Evolutionary conservation across 2,797 vertebrate genomes (phyloP), one percentile per base, ranked within the genome.

Genomic region (Acanthurus lineatus): DNA sequence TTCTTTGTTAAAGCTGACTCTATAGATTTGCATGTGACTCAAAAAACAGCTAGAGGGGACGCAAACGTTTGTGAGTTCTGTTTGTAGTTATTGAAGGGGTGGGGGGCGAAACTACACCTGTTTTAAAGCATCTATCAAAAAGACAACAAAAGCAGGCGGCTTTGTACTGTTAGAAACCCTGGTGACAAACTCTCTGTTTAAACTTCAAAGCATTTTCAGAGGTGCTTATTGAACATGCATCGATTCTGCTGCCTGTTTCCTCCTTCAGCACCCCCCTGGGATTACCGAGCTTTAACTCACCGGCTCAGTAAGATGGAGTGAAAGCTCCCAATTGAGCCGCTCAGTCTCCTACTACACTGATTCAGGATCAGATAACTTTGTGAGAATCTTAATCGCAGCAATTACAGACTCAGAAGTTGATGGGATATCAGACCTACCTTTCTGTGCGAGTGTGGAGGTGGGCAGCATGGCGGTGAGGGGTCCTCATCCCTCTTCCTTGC

Each of bases 341-440:
- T 73, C 76, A 48, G 61, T 79, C 69, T 58, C 45, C 82, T 9
- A 5, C 74, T 48, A 49, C 59, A 51, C 73, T 70, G 73, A 79
- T 84, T 76, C 38, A 35, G 32, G 73, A 83, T 84, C 81, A 64
- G 69, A 75, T 77, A 82, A 74, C 61, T 59, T 69, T 38, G 54
- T 80, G 70, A 77, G 49, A 76, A 79, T 85, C 51, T 57, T 61
- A 79, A 86, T 59, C 20, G 19, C 53, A 10, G 28, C 77, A 78
- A 80, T 85, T 48, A 74, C 60, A 35, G 60, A 57, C 54, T 44
- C 25, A 53, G 20, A 58, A 49, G 32, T 32, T 47, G 32, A 19
- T 8, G 11, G 32, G 16, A 54, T 53, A 47, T 76, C 17, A 49
- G 73, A 49, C 91, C 59, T 88, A 96, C 95, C 95, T 94, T 95